Evolutionary conservation across 2,888 invertebrate species (phyloP).

Genomic region (Cosmopolites sordidus): DNA sequence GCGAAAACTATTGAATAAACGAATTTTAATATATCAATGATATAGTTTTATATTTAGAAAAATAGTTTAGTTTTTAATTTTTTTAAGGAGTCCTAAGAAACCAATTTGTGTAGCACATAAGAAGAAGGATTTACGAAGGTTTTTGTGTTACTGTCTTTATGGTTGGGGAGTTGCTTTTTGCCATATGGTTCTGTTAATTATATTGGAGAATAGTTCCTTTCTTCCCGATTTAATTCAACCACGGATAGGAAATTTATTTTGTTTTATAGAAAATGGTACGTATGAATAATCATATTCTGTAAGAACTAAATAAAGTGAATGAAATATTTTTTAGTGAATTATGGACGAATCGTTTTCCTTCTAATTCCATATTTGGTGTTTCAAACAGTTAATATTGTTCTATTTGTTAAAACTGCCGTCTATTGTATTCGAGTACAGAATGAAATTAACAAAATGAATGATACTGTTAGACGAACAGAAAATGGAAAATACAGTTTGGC

Average conservation of each 20-base stretch:
- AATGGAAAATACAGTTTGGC: slow-evolving; percentile 57
- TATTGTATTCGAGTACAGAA: slow-evolving; percentile 70
- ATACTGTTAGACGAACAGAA: slow-evolving; percentile 53
- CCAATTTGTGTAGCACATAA: slow-evolving; percentile 47
- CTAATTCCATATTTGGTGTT: slow-evolving; percentile 58
- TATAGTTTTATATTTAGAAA: too few species aligned
- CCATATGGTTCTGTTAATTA: slow-evolving; percentile 54
- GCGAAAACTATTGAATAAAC: too few species aligned
- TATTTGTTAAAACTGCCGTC: slow-evolving; percentile 65
- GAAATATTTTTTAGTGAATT: slow-evolving; percentile 36
- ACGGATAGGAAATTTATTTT: slow-evolving; percentile 54
- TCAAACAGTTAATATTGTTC: slow-evolving; percentile 59
- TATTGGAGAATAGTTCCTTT: slow-evolving; percentile 53
- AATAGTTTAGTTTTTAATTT: too few species aligned
- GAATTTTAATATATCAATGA: too few species aligned
- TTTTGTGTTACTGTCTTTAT: slow-evolving; percentile 63
- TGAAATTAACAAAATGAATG: slow-evolving; percentile 67
- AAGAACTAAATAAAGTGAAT: too few species aligned
- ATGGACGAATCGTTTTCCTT: slow-evolving; percentile 34
- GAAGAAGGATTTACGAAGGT: slow-evolving; percentile 53
- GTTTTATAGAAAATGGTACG: slow-evolving; percentile 61
- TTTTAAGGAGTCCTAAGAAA: slow-evolving; percentile 33
- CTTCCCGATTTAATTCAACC: slow-evolving; percentile 53
- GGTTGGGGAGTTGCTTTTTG: slow-evolving; percentile 65
- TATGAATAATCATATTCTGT: too few species aligned